A percentile compares a stretch with the other conserved stretches of the same genome.
Evolutionary conservation across 2,113 vertebrate genomes (phyloP).

Genomic region (Ranitomeya variabilis): DNA sequence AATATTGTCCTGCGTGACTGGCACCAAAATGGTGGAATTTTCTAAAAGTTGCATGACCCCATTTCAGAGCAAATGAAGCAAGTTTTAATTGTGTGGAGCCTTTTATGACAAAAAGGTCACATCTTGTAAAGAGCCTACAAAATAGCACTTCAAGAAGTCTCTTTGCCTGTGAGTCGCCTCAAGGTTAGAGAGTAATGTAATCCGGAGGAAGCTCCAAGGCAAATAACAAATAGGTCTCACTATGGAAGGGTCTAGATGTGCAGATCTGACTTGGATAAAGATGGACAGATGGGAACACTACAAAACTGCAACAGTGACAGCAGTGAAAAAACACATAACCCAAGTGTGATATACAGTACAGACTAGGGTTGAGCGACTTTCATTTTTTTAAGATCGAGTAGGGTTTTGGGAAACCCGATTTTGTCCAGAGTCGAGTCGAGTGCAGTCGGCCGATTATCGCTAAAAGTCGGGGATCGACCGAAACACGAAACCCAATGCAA

Average conservation of each 20-base stretch:
- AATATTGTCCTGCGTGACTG: neutral
- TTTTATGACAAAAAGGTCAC: slow-evolving; percentile 25
- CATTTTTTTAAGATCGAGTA: too few relatives aligned
- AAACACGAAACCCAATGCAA: too few relatives aligned
- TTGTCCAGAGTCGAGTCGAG: too few relatives aligned
- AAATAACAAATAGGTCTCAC: neutral
- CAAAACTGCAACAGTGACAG: neutral
- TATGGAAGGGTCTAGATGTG: neutral
- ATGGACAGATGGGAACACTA: neutral
- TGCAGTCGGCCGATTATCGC: too few relatives aligned
- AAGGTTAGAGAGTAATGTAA: slow-evolving; percentile 22
- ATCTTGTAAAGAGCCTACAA: slow-evolving; percentile 28
- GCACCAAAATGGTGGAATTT: neutral
- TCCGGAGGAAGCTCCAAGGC: slow-evolving; percentile 12
- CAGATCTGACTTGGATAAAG: neutral
- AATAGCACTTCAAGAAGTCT: slow-evolving; percentile 9
- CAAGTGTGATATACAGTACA: too few relatives aligned
- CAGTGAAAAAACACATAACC: neutral
- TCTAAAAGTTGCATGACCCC: slow-evolving; percentile 17
- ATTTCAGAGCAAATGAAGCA: slow-evolving; percentile 30
- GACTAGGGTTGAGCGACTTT: too few relatives aligned
- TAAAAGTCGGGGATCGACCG: too few relatives aligned
- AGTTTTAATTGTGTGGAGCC: slow-evolving; percentile 14
- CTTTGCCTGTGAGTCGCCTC: neutral
- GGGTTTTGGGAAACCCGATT: too few relatives aligned